Evolutionary conservation across 2,888 invertebrate species (phyloP).

Genomic region (Halocaridina rubra): DNA sequence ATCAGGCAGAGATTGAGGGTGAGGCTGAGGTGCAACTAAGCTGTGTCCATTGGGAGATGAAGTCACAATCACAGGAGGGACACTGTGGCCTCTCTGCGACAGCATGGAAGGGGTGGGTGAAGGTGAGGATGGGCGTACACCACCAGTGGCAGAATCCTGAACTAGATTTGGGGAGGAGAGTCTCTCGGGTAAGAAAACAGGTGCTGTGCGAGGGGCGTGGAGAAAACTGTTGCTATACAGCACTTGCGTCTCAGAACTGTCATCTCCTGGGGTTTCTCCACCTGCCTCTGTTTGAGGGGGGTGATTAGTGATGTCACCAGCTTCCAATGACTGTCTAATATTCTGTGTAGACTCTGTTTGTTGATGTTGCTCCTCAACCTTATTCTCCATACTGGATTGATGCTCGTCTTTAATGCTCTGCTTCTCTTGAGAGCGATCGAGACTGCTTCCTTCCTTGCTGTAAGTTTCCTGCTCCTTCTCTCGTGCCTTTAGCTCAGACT

Average conservation of each 20-base stretch:
- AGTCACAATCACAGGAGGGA: not conserved
- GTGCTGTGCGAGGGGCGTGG: conserved; percentile 42
- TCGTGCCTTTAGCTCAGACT: conserved; percentile 18
- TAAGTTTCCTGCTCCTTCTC: not conserved
- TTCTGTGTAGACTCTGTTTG: not conserved
- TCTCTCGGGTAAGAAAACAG: conserved; percentile 44
- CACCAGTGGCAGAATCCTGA: not conserved
- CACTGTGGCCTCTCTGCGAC: not conserved
- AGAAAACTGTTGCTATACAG: conserved; percentile 50
- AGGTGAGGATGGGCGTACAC: conserved; percentile 1
- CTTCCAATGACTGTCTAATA: not conserved
- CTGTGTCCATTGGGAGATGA: not conserved
- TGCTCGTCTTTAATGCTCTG: not conserved
- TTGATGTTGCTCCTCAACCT: not conserved
- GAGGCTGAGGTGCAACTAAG: not conserved
- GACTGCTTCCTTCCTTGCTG: not conserved
- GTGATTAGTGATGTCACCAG: too few species aligned
- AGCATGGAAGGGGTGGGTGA: conserved; percentile 6
- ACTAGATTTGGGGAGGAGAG: not conserved
- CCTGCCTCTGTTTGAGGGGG: not conserved
- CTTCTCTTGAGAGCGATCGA: not conserved
- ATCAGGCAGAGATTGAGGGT: not conserved
- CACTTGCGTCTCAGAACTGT: conserved; percentile 18
- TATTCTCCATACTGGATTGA: not conserved
- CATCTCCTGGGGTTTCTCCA: not conserved